Evolutionary conservation across 2,113 vertebrate genomes (phyloP), one percentile per base, ranked within the genome.

Genomic region (Pollachius pollachius): DNA sequence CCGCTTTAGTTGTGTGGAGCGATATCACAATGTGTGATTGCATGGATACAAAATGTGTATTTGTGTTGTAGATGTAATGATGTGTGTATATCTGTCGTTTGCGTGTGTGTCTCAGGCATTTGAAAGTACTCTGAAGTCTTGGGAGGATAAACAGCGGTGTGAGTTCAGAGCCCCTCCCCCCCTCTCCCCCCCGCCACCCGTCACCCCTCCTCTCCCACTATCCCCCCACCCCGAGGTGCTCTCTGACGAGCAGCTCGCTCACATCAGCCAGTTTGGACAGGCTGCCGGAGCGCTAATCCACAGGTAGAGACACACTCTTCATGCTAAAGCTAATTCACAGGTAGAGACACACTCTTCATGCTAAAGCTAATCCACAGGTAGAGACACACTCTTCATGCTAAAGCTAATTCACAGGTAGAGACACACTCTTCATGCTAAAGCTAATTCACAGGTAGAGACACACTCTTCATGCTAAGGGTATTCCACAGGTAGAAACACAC

Each of bases 61-160:
- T 13, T 54, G 52, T 54, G 52, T 13, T 15, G 4, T 3, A 16
- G 12, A 16, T 57, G 54, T 57, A 7, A 7, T 57, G 7, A n/a
- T 57, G 54, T 57, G 54, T 57, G 13, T 56, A 5, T 56, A n/a
- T 57, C 16, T 57, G 3, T 57, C 54, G 23, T 66, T 7, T 63
- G 58, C 58, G 23, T 66, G 19, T 73, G 48, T 54, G 60, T 11
- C 3, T 68, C 62, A 99, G 97, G 97, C 96, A 0, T 99, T 99
- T 74, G 97, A 99, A 81, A 98, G 89, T 88, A 98, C 96, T 1
- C 81, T 99, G 58, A 99, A 99, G 84, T 99, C 97, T 4, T 99
- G 97, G 97, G 96, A 99, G 72, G 96, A 99, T 85, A 99, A 99
- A 79, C 97, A 99, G 88, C 97, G 93, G 80, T 96, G 95, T 37